Conservation (phyloP, 2,797 vertebrate genomes). For the Hippoglossus hippoglossus region DNA sequence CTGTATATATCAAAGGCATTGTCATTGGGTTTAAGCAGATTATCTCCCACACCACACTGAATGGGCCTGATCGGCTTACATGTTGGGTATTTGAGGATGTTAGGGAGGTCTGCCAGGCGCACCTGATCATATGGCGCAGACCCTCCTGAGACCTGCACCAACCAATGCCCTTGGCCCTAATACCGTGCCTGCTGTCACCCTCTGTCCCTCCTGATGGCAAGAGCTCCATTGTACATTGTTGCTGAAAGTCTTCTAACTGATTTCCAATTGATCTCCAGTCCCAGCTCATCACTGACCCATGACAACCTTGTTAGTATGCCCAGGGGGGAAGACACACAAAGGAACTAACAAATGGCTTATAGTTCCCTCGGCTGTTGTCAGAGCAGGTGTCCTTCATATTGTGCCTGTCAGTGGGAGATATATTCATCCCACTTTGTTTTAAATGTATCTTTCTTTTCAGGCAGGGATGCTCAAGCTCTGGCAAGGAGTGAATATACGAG, state of each 20-base stretch:
- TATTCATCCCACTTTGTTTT: slow-evolving; percentile 57
- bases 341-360: slow-evolving; percentile 46
- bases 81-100: slow-evolving; percentile 45
- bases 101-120: slow-evolving; percentile 15
- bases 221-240: slow-evolving; percentile 24
- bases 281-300: slow-evolving; percentile 59
- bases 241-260: slow-evolving; percentile 35
- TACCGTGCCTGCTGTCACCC: slow-evolving; percentile 24
- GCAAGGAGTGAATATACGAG: slow-evolving; percentile 52
- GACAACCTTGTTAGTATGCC: slow-evolving; percentile 66
- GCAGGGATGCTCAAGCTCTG: slow-evolving; percentile 37
- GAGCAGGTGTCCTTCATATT: slow-evolving; percentile 68
- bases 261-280: slow-evolving; percentile 58
- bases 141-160: slow-evolving; percentile 30
- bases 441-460: slow-evolving; percentile 52
- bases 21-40: slow-evolving; percentile 69
- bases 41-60: slow-evolving; percentile 60
- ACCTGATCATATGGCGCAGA: slow-evolving; percentile 52
- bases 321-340: slow-evolving; percentile 44
- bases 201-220: slow-evolving; percentile 14
- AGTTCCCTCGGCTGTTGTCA: slow-evolving; percentile 27
- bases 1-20: slow-evolving; percentile 45
- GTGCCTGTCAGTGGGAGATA: slow-evolving; percentile 54
- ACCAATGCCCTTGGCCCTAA: slow-evolving; percentile 45
- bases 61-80: slow-evolving; percentile 73